Conservation (phyloP, 2,888 invertebrate species). For the Chymomyza procnemis region DNA sequence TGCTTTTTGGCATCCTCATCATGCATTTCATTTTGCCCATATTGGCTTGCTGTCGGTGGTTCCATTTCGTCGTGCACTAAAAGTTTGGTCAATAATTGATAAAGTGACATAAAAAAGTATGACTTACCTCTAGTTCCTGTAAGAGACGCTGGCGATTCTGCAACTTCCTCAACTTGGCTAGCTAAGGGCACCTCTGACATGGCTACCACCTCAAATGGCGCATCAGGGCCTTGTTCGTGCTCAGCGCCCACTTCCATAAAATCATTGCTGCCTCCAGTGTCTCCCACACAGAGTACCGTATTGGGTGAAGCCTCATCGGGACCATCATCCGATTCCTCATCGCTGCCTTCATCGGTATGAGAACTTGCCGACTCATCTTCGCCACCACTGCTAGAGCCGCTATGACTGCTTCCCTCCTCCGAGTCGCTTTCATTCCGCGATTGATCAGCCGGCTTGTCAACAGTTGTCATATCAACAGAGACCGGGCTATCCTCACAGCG, state of each 20-base stretch:
- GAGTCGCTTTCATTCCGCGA: not conserved
- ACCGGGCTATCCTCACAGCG: constrained; percentile 21
- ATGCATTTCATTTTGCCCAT: not conserved
- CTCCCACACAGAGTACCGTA: constrained; percentile 40
- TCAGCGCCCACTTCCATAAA: constrained; percentile 5
- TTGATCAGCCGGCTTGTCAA: constrained; percentile 1
- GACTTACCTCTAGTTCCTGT: constrained; percentile 39
- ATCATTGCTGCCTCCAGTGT: constrained; percentile 3
- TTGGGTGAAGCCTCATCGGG: constrained; percentile 43
- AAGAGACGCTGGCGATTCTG: constrained; percentile 52
- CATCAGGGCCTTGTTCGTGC: too few relatives aligned
- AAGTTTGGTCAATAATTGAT: constrained; percentile 16
- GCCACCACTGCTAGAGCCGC: constrained; percentile 20
- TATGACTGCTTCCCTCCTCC: constrained; percentile 17
- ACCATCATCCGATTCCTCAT: constrained; percentile 25
- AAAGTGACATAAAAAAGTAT: constrained; percentile 11
- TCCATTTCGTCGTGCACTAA: not conserved
- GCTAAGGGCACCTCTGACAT: not conserved
- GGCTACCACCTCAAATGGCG: constrained; percentile 1
- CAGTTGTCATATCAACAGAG: constrained; percentile 21
- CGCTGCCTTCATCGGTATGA: not conserved
- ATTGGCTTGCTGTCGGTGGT: not conserved
- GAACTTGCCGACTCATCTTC: constrained; percentile 24
- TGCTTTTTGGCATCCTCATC: constrained; percentile 5
- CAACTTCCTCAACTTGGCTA: constrained; percentile 20